phyloP scores from a whole-genome alignment of 2,797 vertebrate species.

The Acanthurus tractus region DNA sequence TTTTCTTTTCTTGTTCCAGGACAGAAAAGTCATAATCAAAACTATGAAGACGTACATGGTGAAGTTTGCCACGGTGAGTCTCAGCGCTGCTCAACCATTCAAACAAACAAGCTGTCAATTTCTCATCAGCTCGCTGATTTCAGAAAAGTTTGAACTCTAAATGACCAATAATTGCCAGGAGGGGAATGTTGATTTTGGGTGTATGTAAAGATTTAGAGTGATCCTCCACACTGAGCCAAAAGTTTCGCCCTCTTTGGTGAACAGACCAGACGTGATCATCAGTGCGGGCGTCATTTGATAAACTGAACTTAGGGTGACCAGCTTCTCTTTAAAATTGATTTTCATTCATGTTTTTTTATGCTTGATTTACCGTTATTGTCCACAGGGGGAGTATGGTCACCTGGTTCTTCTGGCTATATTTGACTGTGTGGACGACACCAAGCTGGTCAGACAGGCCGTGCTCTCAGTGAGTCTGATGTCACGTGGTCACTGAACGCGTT shows the following conservation, averaged over 20 bases:
- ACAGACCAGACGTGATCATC: too few species aligned
- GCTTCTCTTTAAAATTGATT: too few species aligned
- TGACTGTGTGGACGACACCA: constrained; percentile 98
- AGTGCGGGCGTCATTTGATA: neutral
- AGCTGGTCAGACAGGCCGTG: constrained; percentile 94
- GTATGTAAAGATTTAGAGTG: too few species aligned
- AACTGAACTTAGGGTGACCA: neutral
- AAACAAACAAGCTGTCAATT: too few species aligned
- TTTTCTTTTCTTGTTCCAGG: constrained; percentile 80
- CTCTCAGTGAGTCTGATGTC: constrained; percentile 89
- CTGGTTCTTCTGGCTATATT: constrained; percentile 93
- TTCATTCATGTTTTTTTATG: too few species aligned
- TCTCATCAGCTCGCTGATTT: too few species aligned
- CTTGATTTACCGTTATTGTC: neutral
- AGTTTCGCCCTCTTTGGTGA: too few species aligned
- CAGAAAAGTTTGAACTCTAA: too few species aligned
- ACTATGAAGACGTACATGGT: constrained; percentile 96
- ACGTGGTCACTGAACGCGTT: too few species aligned
- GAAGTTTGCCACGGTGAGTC: constrained; percentile 94
- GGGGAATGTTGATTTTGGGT: too few species aligned
- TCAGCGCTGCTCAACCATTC: neutral
- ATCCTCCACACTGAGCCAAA: too few species aligned
- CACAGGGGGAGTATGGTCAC: constrained; percentile 94
- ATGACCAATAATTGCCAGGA: too few species aligned
- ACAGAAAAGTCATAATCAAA: constrained; percentile 96